phyloP scores from a whole-genome alignment of 2,113 vertebrate species.

The Nannospalax galili region DNA sequence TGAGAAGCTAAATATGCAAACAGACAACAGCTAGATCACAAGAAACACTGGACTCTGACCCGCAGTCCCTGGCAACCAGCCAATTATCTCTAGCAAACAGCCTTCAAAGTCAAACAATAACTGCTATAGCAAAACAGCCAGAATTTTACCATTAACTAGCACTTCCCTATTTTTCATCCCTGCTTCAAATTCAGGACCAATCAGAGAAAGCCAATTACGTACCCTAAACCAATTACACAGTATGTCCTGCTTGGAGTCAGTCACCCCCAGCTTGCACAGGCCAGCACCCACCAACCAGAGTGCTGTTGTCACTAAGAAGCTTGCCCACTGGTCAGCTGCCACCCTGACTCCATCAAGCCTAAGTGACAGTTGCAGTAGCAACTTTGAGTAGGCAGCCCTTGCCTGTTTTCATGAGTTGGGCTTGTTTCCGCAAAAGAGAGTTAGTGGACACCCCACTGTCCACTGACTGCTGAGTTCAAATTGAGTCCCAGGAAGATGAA shows the following conservation, averaged over 20 bases:
- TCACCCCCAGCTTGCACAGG: neutral
- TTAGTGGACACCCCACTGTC: neutral
- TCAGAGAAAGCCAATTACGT: neutral
- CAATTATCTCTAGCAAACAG: neutral
- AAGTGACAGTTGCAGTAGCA: neutral
- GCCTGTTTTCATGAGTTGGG: neutral
- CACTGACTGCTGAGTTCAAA: neutral
- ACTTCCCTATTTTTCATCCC: neutral
- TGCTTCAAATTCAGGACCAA: constrained; percentile 1
- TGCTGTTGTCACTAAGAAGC: neutral
- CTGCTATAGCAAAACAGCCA: neutral
- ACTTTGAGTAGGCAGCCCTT: neutral
- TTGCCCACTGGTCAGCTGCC: neutral
- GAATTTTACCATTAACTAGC: neutral
- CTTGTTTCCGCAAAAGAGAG: constrained; percentile 25
- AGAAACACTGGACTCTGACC: constrained; percentile 8
- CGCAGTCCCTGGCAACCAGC: neutral
- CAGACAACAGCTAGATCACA: neutral
- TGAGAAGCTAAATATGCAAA: neutral
- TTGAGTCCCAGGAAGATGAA: neutral
- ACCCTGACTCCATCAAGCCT: neutral
- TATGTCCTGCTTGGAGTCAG: neutral
- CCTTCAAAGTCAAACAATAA: neutral
- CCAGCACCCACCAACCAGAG: neutral
- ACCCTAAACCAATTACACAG: neutral